Conservation (phyloP, 2,888 invertebrate species). For the Syritta pipiens region DNA sequence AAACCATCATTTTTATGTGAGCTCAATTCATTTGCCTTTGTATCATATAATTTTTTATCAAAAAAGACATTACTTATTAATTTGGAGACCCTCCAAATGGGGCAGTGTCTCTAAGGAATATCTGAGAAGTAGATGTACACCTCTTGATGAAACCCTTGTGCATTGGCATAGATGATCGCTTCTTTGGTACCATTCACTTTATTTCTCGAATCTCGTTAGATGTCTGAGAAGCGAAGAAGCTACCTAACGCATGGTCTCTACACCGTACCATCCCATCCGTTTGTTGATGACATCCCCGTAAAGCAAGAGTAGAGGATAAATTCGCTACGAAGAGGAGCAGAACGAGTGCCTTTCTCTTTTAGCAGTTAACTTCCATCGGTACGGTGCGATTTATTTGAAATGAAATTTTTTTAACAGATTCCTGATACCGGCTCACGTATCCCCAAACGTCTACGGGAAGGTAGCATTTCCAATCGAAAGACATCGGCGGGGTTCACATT, state of each 20-base stretch:
- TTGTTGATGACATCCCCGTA: slow-evolving; percentile 45
- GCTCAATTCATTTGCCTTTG: too few relatives aligned
- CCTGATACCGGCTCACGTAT: slow-evolving; percentile 43
- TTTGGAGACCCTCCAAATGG: background rate
- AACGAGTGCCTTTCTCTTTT: slow-evolving; percentile 60
- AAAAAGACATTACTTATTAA: background rate
- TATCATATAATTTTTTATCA: too few relatives aligned
- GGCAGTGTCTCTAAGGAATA: background rate
- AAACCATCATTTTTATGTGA: too few relatives aligned
- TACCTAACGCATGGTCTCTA: slow-evolving; percentile 39
- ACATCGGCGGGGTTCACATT: slow-evolving; percentile 37
- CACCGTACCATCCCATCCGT: slow-evolving; percentile 6
- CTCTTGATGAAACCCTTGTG: slow-evolving; percentile 33
- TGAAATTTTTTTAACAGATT: slow-evolving; percentile 54
- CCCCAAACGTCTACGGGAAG: background rate
- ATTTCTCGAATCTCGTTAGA: slow-evolving; percentile 33
- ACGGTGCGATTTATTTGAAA: slow-evolving; percentile 59
- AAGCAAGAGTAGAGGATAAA: slow-evolving; percentile 52
- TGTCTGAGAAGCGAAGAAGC: slow-evolving; percentile 43
- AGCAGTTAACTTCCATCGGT: slow-evolving; percentile 43
- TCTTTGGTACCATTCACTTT: slow-evolving; percentile 50
- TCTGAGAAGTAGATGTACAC: slow-evolving; percentile 38
- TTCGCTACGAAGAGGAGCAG: slow-evolving; percentile 16
- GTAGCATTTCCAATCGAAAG: slow-evolving; percentile 44
- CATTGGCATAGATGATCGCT: slow-evolving; percentile 20